Base-by-base conservation (phyloP, 1,140 invertebrate genomes). In the Cepaea nemoralis region DNA sequence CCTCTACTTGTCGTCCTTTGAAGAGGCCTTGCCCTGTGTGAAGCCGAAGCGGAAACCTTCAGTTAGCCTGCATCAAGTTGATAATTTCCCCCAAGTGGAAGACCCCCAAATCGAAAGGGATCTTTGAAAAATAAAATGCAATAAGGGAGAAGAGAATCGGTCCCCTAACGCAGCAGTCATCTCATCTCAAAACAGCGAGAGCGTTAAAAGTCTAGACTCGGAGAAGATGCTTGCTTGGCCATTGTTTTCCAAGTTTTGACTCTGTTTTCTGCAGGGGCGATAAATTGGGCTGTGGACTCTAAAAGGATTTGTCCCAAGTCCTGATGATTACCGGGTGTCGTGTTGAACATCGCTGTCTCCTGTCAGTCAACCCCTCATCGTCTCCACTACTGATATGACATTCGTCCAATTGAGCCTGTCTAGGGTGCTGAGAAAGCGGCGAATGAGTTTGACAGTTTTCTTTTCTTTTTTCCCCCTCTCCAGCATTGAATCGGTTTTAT, bases 371-470 rank as follows among this genome's bases (percentile, higher is more conserved):
- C 16, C 75, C 19, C 75, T 37, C 35, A 39, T 45, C 16, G 22
- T 35, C 33, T 31, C 0, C 33, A 19, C 10, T 16, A 48, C 42
- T 77, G 75, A 77, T 77, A 77, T 77, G 75, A 77, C 75, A 77
- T 77, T 77, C 42, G 48, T 16, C 75, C 75, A 77, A 77, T 77
- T 63, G 37, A 77, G 37, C 14, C 50, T 39, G 75, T 24, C 75
- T 19, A 50, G 75, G 27, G 35, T 42, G 75, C 31, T 77, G 75
- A 77, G 75, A 77, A 77, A 63, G 50, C 22, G 31, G 50, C 48
- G 50, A 55, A 55, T 77, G 75, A 77, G 39, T 45, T 63, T 55
- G 75, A 77, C 75, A 71, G 42, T 74, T 66, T 39, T 71, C 37
- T 59, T 45, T 45, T 66, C 37, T n/a, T 10, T 63, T 27, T 31